Evolutionary conservation across 1,140 invertebrate species (phyloP).

Genomic region (Cataglyphis hispanica): DNA sequence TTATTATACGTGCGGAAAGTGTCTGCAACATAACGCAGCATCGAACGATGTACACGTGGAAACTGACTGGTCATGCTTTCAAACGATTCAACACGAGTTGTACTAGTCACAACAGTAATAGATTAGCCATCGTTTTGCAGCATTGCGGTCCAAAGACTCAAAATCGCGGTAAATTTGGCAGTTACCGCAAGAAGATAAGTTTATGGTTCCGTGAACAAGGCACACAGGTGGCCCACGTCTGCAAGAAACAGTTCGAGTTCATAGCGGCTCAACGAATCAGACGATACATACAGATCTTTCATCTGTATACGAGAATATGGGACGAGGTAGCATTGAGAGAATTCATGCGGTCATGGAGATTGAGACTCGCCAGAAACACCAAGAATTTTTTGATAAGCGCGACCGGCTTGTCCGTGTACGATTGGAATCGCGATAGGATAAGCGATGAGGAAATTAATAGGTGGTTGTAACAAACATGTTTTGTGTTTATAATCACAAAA

Average conservation of each 20-base stretch:
- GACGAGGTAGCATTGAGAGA: conserved; percentile 88
- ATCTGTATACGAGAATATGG: conserved; percentile 89
- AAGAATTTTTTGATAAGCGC: conserved; percentile 85
- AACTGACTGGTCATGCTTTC: conserved; percentile 30
- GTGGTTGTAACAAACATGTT: conserved; percentile 72
- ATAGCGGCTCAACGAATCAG: conserved; percentile 88
- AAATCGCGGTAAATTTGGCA: conserved; percentile 48
- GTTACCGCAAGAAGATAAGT: conserved; percentile 62
- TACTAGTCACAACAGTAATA: conserved; percentile 3
- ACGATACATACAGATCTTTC: conserved; percentile 88
- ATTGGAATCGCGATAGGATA: conserved; percentile 88
- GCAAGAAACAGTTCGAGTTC: conserved; percentile 89
- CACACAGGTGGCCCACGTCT: conserved; percentile 82
- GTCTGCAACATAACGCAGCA: background rate
- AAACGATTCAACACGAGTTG: conserved; percentile 45
- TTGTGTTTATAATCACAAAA: background rate
- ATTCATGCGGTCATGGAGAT: conserved; percentile 86
- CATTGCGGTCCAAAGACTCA: background rate
- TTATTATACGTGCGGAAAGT: background rate
- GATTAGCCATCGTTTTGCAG: conserved; percentile 51
- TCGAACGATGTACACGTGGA: conserved; percentile 58
- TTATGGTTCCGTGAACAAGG: conserved; percentile 80
- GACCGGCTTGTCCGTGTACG: conserved; percentile 84
- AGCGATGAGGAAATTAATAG: conserved; percentile 85
- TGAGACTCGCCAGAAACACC: conserved; percentile 80